These are phyloP conservation scores for Volucella inanis DNA, from an alignment of 2,888 invertebrate species.

Conservation along the genomic window DNA sequence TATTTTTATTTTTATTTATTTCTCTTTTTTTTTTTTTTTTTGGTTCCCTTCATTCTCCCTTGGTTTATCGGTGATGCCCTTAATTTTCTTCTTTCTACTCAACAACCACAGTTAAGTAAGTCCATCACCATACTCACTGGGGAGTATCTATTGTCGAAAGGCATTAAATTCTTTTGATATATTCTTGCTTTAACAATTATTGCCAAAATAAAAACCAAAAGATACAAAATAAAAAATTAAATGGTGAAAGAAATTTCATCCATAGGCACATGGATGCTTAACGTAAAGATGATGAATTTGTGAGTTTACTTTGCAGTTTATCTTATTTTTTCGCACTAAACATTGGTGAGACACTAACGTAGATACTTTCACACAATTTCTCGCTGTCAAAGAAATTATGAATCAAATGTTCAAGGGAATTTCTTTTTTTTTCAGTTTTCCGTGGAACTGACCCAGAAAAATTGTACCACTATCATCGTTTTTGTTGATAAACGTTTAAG, in stretches of 20 bases:
- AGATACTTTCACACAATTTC: slow-evolving; percentile 7
- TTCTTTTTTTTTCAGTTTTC: slow-evolving; percentile 6
- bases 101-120: not conserved
- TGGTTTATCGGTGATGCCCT: not conserved
- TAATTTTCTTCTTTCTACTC: not conserved
- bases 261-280: not conserved
- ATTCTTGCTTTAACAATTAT: slow-evolving; percentile 11
- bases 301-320: slow-evolving; percentile 20
- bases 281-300: slow-evolving; percentile 38
- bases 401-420: slow-evolving; percentile 43
- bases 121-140: too few species aligned
- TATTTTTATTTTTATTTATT: not conserved
- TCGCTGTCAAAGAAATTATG: slow-evolving; percentile 14
- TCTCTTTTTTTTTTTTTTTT: not conserved
- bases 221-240: slow-evolving; percentile 19
- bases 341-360: slow-evolving; percentile 28
- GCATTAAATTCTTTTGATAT: slow-evolving; percentile 35
- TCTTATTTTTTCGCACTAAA: slow-evolving; percentile 33
- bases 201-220: slow-evolving; percentile 11
- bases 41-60: not conserved
- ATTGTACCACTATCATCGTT: not conserved
- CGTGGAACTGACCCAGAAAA: slow-evolving; percentile 55
- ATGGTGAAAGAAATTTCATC: slow-evolving; percentile 1
- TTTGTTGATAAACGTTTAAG: too few species aligned
- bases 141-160: slow-evolving; percentile 25